These are phyloP conservation scores for Dasyornis broadbenti DNA, from an alignment of 2,113 vertebrate genomes.

Conservation along the genomic window DNA sequence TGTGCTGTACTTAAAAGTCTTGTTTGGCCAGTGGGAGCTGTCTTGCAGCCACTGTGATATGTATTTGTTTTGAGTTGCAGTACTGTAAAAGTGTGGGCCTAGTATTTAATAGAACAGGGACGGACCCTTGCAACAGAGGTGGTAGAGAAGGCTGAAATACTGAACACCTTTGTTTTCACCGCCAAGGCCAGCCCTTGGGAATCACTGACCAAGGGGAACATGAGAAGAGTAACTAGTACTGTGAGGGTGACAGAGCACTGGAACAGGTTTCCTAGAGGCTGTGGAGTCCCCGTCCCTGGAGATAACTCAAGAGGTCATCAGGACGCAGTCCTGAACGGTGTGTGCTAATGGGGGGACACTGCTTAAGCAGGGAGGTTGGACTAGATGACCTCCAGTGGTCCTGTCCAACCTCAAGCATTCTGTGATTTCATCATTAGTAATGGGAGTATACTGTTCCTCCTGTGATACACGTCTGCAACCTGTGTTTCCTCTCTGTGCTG, in stretches of 20 bases:
- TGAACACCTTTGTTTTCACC: background rate
- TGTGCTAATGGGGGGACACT: background rate
- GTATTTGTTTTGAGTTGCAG: background rate
- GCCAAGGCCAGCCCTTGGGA: background rate
- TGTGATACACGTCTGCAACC: background rate
- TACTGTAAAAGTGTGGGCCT: too few relatives aligned
- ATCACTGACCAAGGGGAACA: background rate
- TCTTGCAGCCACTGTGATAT: background rate
- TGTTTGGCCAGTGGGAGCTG: background rate
- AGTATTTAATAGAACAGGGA: background rate
- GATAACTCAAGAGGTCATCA: background rate
- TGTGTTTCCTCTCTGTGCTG: background rate
- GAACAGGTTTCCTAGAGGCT: background rate
- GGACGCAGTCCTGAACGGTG: background rate
- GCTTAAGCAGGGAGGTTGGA: background rate
- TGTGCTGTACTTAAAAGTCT: background rate
- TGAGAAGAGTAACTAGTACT: background rate
- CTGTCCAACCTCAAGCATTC: background rate
- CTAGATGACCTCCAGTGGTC: background rate
- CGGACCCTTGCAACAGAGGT: background rate
- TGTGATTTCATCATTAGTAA: background rate
- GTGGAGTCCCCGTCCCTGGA: background rate
- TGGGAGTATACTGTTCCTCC: background rate
- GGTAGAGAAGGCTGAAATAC: background rate
- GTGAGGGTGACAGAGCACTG: background rate